These are phyloP conservation scores for Spinus olivaceus DNA, from an alignment of 2,797 vertebrate species.

Conservation along the genomic window DNA sequence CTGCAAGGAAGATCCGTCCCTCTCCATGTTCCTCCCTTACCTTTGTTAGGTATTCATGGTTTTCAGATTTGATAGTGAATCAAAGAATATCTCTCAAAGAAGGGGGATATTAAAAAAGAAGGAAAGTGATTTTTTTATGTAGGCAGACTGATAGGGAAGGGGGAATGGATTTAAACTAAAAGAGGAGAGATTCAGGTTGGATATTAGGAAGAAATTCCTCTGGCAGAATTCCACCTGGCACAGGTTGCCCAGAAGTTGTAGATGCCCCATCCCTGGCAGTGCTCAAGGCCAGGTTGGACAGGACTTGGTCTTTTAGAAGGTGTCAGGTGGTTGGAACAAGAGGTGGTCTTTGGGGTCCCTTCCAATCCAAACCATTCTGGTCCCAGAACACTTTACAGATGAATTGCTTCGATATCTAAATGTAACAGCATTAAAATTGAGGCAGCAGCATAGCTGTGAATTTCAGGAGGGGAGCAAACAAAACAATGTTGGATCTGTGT, in stretches of 20 bases:
- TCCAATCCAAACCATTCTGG: not conserved
- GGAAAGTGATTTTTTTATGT: rapidly evolving
- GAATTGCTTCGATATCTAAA: rapidly evolving
- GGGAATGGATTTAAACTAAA: not conserved
- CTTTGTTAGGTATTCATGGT: rapidly evolving
- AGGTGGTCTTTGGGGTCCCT: not conserved
- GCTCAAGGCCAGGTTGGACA: not conserved
- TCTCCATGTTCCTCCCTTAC: not conserved
- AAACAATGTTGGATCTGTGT: rapidly evolving
- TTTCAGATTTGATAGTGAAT: not conserved
- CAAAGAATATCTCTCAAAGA: not conserved
- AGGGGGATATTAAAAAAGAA: not conserved
- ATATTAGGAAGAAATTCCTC: not conserved
- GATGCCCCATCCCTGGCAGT: not conserved
- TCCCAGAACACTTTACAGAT: not conserved
- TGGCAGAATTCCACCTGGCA: not conserved
- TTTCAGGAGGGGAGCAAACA: not conserved
- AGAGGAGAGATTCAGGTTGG: not conserved
- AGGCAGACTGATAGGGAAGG: not conserved
- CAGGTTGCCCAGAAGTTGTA: not conserved
- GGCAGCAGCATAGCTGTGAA: not conserved
- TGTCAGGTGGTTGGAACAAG: not conserved
- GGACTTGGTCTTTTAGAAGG: rapidly evolving
- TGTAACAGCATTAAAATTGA: not conserved
- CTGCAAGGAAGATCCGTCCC: not conserved